These are phyloP conservation scores for Osmoderma eremita DNA, from an alignment of 2,888 invertebrate genomes.

Conservation along the genomic window DNA sequence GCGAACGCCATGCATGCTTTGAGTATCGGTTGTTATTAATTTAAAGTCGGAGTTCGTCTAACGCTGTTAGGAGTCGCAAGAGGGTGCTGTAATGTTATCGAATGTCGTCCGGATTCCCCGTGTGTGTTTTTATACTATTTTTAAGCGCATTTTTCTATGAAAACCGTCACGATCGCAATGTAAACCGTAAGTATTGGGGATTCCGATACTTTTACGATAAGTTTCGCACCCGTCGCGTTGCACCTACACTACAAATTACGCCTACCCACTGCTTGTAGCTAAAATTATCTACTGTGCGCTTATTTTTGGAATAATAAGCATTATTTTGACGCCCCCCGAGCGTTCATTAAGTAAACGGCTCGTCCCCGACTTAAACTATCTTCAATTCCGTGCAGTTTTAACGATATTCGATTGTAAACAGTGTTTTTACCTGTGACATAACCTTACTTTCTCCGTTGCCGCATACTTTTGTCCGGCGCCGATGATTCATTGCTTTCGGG, in stretches of 20 bases:
- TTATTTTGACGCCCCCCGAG: constrained; percentile 31
- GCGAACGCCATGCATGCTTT: constrained; percentile 25
- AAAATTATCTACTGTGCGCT: constrained; percentile 30
- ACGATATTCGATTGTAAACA: neutral
- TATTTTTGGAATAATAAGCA: constrained; percentile 36
- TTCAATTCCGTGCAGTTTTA: neutral
- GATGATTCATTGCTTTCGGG: constrained; percentile 28
- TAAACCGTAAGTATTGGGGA: constrained; percentile 26
- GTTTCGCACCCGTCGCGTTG: neutral
- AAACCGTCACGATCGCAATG: neutral
- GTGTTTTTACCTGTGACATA: constrained; percentile 12
- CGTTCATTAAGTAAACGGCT: constrained; percentile 18
- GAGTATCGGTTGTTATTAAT: neutral
- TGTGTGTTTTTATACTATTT: constrained; percentile 37
- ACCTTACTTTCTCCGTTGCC: constrained; percentile 22
- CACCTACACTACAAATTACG: constrained; percentile 22
- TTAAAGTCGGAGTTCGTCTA: constrained; percentile 4
- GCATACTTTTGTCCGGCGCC: neutral
- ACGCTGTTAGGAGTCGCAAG: neutral
- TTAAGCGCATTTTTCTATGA: constrained; percentile 35
- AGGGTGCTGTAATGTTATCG: constrained; percentile 9
- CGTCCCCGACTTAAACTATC: neutral
- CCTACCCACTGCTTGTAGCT: constrained; percentile 27
- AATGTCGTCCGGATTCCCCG: constrained; percentile 40
- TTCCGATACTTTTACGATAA: neutral